These are phyloP conservation scores for Salvelinus namaycush DNA, from an alignment of 2,113 vertebrate species.

Conservation along the genomic window DNA sequence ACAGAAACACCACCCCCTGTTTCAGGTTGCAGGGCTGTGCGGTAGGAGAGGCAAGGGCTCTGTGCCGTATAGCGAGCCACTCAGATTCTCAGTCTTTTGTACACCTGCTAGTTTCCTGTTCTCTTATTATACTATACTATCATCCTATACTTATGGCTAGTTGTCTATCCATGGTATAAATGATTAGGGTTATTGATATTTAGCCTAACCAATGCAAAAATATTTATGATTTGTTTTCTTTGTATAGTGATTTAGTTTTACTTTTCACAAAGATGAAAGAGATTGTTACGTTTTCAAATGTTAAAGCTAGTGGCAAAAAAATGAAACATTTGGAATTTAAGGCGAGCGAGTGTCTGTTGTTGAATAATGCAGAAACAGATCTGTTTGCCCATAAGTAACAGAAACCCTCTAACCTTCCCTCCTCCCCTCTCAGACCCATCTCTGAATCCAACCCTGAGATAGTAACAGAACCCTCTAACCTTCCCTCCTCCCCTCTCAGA, in stretches of 20 bases:
- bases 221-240: background rate
- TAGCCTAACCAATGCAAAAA: background rate
- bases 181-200: background rate
- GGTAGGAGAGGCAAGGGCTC: slow-evolving; percentile 36
- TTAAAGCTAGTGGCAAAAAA: slow-evolving; percentile 25
- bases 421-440: slow-evolving; percentile 18
- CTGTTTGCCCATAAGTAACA: slow-evolving; percentile 62
- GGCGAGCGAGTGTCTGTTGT: slow-evolving; percentile 12
- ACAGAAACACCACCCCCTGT: slow-evolving; percentile 54
- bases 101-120: slow-evolving; percentile 70
- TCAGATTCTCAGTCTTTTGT: slow-evolving; percentile 54
- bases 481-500: slow-evolving; percentile 37
- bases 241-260: background rate
- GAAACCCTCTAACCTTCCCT: slow-evolving; percentile 65
- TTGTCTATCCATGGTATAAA: background rate
- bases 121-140: too few species aligned
- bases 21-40: slow-evolving; percentile 57
- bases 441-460: slow-evolving; percentile 41
- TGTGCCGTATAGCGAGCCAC: slow-evolving; percentile 55
- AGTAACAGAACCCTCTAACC: slow-evolving; percentile 66
- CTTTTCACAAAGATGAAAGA: background rate
- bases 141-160: background rate
- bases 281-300: background rate
- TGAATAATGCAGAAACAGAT: slow-evolving; percentile 63
- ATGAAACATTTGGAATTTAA: slow-evolving; percentile 35